Evolutionary conservation across 2,113 vertebrate genomes (phyloP).

Genomic region (Triplophysa siluroides): DNA sequence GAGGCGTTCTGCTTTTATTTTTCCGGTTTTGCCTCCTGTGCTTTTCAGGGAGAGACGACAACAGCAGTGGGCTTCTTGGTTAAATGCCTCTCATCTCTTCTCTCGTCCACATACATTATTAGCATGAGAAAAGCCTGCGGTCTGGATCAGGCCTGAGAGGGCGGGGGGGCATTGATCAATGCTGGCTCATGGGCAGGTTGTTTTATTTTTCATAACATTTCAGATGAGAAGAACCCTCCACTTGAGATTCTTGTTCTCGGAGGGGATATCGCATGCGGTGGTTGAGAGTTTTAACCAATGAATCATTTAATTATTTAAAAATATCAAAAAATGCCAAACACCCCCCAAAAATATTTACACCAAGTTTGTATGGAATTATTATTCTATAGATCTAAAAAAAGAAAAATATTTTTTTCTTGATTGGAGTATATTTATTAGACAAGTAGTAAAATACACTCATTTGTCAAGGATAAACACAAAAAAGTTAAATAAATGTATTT

Average conservation of each 20-base stretch:
- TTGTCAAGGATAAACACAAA: no score
- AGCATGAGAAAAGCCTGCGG: constrained; percentile 23
- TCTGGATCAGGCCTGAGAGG: constrained; percentile 5
- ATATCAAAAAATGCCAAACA: no score
- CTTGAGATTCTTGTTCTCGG: neutral
- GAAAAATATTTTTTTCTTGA: no score
- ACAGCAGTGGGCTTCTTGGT: constrained; percentile 59
- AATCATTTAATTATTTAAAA: neutral
- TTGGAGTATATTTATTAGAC: no score
- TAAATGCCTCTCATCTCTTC: constrained; percentile 53
- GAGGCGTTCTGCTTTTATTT: constrained; percentile 64
- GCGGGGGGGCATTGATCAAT: constrained; percentile 17
- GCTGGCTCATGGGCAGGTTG: constrained; percentile 29
- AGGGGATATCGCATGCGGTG: constrained; percentile 12
- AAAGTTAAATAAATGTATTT: no score
- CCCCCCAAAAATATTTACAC: no score
- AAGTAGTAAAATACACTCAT: no score
- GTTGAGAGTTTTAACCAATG: neutral
- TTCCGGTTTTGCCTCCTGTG: constrained; percentile 62
- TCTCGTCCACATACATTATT: constrained; percentile 25
- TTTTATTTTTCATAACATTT: constrained; percentile 28
- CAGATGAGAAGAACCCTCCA: constrained; percentile 16
- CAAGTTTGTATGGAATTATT: no score
- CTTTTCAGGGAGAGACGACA: constrained; percentile 55
- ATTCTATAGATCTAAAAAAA: no score